A percentile compares a stretch with the other conserved stretches of the same genome.
phyloP scores from a whole-genome alignment of 2,888 invertebrate species.

The Tachina grossa region DNA sequence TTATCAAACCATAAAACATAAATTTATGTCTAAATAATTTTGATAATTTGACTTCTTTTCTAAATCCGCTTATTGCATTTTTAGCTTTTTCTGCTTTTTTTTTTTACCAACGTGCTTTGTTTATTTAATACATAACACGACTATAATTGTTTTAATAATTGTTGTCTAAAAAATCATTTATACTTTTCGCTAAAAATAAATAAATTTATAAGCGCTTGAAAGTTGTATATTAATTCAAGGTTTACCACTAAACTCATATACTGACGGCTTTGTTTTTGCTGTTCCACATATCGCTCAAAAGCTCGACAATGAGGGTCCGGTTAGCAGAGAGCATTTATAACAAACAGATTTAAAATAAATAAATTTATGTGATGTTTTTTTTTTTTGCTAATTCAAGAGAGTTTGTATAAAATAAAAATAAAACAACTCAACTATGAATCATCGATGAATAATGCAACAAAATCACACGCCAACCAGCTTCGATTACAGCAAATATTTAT shows the following conservation, averaged over 20 bases:
- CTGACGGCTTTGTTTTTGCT: constrained; percentile 37
- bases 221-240: constrained; percentile 71
- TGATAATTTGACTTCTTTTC: constrained; percentile 3
- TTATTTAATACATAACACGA: constrained; percentile 5
- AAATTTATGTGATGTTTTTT: constrained; percentile 9
- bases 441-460: constrained; percentile 24
- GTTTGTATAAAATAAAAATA: constrained; percentile 29
- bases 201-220: constrained; percentile 56
- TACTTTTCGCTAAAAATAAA: constrained; percentile 37
- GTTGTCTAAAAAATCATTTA: constrained; percentile 30
- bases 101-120: constrained; percentile 36
- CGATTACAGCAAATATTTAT: background rate
- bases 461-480: constrained; percentile 5
- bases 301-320: constrained; percentile 51
- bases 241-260: constrained; percentile 57
- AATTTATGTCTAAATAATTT: constrained; percentile 7
- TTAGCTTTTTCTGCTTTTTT: background rate
- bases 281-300: constrained; percentile 37
- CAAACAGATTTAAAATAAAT: constrained; percentile 35
- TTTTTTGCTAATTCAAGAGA: constrained; percentile 20
- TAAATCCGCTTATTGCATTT: constrained; percentile 33
- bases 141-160: constrained; percentile 37
- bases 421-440: constrained; percentile 39
- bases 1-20: too few relatives aligned
- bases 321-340: constrained; percentile 6